These are phyloP conservation scores for Agapornis canus DNA, from an alignment of 2,797 vertebrate genomes.

Conservation along the genomic window DNA sequence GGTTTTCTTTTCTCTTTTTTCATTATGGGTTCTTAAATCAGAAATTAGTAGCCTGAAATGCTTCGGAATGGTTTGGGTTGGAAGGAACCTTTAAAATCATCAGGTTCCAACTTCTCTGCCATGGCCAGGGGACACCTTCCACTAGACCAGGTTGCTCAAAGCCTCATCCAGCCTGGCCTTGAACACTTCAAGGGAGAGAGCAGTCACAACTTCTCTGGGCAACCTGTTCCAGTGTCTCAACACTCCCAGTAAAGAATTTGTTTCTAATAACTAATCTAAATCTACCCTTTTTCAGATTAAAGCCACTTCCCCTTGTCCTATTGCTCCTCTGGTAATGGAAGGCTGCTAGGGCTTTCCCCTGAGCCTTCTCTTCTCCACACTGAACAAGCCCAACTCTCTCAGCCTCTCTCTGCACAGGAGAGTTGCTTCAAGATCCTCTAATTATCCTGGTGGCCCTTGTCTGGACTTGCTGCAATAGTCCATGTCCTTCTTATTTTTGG, in stretches of 20 bases:
- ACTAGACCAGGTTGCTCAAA: background rate
- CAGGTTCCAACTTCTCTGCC: background rate
- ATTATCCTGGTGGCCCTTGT: background rate
- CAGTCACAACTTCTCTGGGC: background rate
- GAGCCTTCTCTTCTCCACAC: background rate
- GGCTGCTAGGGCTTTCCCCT: background rate
- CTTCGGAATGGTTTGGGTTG: background rate
- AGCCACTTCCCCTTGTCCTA: background rate
- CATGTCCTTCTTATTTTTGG: background rate
- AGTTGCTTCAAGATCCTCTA: background rate
- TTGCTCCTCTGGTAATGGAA: background rate
- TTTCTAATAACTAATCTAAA: background rate
- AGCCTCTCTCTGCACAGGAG: background rate
- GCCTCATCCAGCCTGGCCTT: background rate
- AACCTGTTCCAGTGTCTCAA: background rate
- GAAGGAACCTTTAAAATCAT: background rate
- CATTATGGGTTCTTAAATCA: background rate
- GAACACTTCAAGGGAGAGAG: background rate
- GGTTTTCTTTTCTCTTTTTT: background rate
- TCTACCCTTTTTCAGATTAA: background rate
- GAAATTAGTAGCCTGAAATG: background rate
- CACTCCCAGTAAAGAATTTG: background rate
- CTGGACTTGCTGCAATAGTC: background rate
- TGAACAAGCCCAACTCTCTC: background rate
- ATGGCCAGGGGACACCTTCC: background rate